Base-by-base conservation (phyloP, 2,797 vertebrate species). In the Rhynchotus rufescens region DNA sequence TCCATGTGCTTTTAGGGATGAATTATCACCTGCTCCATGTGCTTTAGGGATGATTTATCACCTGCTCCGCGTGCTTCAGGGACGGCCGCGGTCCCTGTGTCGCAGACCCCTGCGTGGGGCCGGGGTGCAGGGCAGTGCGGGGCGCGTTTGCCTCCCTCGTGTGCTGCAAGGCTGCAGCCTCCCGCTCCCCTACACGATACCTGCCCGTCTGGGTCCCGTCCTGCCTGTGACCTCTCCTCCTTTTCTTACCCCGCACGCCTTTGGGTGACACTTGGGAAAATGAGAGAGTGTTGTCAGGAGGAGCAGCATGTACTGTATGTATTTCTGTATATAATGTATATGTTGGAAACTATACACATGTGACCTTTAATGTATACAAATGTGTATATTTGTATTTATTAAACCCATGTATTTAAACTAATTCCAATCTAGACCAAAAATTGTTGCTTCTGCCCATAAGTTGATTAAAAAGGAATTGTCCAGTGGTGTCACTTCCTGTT, bases 371-470 rank as follows among this genome's bases (percentile, higher is more conserved):
- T 97, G 95, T 97, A 96, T 97, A 96, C 96, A 97, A 88, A 95
- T 94, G 93, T 97, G 96, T 96, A 97, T 96, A 96, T 97, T 96
- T 97, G 95, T 97, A 97, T 97, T 97, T 97, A 96, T 97, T 97
- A 96, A 97, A 96, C 88, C 85, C 91, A 85, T 95, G 91, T 94
- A 96, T 96, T 97, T 97, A 96, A 96, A 91, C 80, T 92, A 93
- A 94, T 96, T 96, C 76, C n/a, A 85, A 90, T 87, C 86, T 93
- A 94, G 92, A 96, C 89, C 93, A 96, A 93, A 93, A 93, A 94
- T 92, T 86, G 84, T 89, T 95, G 91, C 94, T 95, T 94, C 86
- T 96, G 94, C 94, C 94, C 86, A 28, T 95, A 95, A 94, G 87
- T 95, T 52, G 49, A 80, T 92, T 90, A 87, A 75, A 78, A 82